Percentiles rank a stretch among this genome's conserved stretches.
Evolutionary conservation across 2,113 vertebrate species (phyloP).

Genomic region (Corythoichthys haematopterus): DNA sequence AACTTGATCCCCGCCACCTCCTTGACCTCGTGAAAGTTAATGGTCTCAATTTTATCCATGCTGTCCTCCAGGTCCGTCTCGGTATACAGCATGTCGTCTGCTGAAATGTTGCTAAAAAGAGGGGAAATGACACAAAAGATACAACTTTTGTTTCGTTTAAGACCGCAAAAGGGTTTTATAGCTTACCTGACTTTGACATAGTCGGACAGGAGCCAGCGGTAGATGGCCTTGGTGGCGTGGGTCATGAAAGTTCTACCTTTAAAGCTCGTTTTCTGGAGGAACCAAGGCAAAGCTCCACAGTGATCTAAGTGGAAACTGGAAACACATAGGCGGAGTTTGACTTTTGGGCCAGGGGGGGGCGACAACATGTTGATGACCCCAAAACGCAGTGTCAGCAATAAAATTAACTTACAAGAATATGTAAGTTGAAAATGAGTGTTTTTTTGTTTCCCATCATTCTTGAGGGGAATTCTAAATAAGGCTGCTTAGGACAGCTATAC

Average conservation of each 20-base stretch:
- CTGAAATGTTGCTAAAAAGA: conserved; percentile 87
- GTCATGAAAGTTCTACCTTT: conserved; percentile 99
- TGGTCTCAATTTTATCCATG: conserved; percentile 99
- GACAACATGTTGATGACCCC: too few species aligned
- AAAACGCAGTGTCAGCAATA: too few species aligned
- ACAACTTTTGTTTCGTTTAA: background rate
- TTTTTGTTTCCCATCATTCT: too few species aligned
- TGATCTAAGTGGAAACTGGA: conserved; percentile 95
- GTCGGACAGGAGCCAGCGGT: conserved; percentile 96
- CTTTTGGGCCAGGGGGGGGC: too few species aligned
- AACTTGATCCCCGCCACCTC: conserved; percentile 98
- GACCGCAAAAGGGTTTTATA: background rate
- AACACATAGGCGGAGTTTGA: background rate
- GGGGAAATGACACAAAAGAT: background rate
- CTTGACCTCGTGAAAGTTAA: conserved; percentile 98
- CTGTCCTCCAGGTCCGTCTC: conserved; percentile 96
- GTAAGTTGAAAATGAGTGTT: too few species aligned
- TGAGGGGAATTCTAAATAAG: too few species aligned
- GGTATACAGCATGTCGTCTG: conserved; percentile 97
- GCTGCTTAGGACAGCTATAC: too few species aligned
- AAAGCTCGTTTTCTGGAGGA: conserved; percentile 97
- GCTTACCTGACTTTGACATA: conserved; percentile 96
- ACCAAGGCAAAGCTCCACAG: conserved; percentile 96
- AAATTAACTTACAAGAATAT: too few species aligned
- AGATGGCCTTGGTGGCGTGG: conserved; percentile 98